Evolutionary conservation across 2,113 vertebrate species (phyloP).

Genomic region (Sialia sialis): DNA sequence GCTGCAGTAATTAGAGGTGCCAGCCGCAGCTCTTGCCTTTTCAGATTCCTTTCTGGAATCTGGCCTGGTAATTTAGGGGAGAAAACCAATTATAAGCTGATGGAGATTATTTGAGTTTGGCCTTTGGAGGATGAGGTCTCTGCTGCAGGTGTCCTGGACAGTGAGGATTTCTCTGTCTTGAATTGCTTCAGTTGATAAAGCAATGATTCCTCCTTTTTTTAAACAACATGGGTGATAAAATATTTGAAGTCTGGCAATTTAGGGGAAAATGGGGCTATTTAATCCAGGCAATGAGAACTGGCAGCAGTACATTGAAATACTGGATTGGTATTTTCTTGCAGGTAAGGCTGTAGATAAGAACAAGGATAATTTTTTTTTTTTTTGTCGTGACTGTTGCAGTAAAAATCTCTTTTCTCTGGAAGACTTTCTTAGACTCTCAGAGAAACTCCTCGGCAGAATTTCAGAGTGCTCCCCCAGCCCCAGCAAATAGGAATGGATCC

Average conservation of each 20-base stretch:
- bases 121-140: neutral
- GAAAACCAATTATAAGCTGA: neutral
- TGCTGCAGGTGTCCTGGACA: neutral
- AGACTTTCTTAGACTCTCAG: neutral
- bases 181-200: neutral
- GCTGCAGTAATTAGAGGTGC: neutral
- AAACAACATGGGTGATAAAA: neutral
- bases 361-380: neutral
- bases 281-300: neutral
- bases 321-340: neutral
- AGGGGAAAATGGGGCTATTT: neutral
- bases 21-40: neutral
- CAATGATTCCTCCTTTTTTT: neutral
- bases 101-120: neutral
- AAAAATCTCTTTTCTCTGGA: neutral
- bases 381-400: neutral
- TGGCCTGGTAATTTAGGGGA: neutral
- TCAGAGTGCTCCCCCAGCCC: neutral
- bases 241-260: neutral
- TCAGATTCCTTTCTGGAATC: neutral
- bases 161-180: neutral
- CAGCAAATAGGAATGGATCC: neutral
- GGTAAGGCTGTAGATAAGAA: neutral
- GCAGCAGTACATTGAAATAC: neutral
- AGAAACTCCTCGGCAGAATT: neutral